phyloP scores from a whole-genome alignment of 2,888 invertebrate species.

The Aphodius granarius region DNA sequence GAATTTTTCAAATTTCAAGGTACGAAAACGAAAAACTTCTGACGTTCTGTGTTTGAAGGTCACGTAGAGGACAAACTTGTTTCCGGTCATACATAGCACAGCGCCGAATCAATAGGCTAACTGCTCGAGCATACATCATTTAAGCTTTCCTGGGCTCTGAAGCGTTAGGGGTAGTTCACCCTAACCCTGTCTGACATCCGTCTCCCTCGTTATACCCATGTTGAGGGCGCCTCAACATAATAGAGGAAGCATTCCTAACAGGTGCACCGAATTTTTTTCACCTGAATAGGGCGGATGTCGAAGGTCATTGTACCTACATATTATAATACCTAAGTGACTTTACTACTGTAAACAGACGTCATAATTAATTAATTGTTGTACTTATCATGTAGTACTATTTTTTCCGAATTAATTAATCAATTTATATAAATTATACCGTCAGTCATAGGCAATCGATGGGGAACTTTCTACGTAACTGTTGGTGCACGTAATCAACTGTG shows the following conservation, averaged over 20 bases:
- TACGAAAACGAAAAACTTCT: too few relatives aligned
- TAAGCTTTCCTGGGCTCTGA: background rate
- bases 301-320: background rate
- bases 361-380: too few relatives aligned
- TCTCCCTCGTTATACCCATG: background rate
- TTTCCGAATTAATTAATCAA: too few relatives aligned
- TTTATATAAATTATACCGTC: too few relatives aligned
- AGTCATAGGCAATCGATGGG: background rate
- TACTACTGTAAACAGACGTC: too few relatives aligned
- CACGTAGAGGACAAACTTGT: background rate
- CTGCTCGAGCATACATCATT: background rate
- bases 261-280: background rate
- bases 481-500: background rate
- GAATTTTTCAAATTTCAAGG: too few relatives aligned
- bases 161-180: background rate
- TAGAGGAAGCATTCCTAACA: background rate
- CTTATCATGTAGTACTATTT: too few relatives aligned
- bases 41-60: background rate
- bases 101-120: background rate
- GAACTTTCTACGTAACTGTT: background rate
- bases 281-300: background rate
- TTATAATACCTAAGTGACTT: too few relatives aligned
- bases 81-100: background rate
- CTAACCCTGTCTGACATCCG: background rate
- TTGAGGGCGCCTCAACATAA: background rate